A percentile compares a stretch with the other conserved stretches of the same genome.
Conservation (phyloP, 2,888 invertebrate genomes). For the Ophioninae sp. region DNA sequence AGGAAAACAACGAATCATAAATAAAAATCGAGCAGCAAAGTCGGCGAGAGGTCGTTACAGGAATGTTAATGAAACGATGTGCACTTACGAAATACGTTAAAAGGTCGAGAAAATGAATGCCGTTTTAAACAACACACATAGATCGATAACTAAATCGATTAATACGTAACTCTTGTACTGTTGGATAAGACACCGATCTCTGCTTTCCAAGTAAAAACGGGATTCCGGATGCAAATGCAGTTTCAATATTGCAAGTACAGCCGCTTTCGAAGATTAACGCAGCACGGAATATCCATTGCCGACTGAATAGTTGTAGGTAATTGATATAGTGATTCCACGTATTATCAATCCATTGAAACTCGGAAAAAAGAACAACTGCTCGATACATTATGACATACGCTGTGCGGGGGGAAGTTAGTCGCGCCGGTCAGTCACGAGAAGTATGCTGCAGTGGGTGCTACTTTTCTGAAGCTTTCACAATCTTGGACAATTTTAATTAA, state of each 20-base stretch:
- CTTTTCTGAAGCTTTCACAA: too few species aligned
- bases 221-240: not conserved
- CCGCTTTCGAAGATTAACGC: not conserved
- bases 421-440: too few species aligned
- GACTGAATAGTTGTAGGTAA: not conserved
- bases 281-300: not conserved
- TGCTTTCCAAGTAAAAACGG: not conserved
- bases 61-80: not conserved
- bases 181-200: not conserved
- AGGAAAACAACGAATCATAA: not conserved
- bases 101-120: not conserved
- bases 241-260: not conserved
- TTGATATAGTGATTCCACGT: not conserved
- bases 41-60: not conserved
- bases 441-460: too few species aligned
- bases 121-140: not conserved
- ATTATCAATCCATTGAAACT: not conserved
- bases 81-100: not conserved
- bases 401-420: too few species aligned
- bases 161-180: not conserved
- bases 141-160: not conserved
- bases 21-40: not conserved
- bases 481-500: too few species aligned
- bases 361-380: not conserved
- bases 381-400: too few species aligned